A percentile compares a stretch with the other conserved stretches of the same genome.
phyloP scores from a whole-genome alignment of 2,888 invertebrate species.

The Pyrgus malvae region DNA sequence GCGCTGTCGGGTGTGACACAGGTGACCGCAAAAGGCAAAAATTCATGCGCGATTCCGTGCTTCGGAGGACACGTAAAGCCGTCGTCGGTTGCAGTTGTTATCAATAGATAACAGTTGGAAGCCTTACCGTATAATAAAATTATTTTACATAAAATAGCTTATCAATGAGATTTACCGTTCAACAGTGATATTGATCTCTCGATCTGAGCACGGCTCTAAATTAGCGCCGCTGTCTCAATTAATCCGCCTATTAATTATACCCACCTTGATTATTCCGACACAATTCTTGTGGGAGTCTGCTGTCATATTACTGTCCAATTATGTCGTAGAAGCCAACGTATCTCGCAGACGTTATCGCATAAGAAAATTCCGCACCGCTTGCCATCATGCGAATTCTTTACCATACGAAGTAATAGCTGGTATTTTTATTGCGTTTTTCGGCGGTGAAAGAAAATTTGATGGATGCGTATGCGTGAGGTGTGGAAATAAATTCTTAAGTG shows the following conservation, averaged over 20 bases:
- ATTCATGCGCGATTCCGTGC: too few relatives aligned
- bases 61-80: too few relatives aligned
- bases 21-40: too few relatives aligned
- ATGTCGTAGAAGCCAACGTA: constrained; percentile 12
- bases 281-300: constrained; percentile 20
- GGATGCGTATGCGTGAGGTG: constrained; percentile 5
- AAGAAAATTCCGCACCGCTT: constrained; percentile 23
- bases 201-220: constrained; percentile 9
- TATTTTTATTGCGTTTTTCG: constrained; percentile 13
- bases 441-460: constrained; percentile 6
- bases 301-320: constrained; percentile 21
- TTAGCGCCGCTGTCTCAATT: constrained; percentile 15
- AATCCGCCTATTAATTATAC: constrained; percentile 21
- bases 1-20: too few relatives aligned
- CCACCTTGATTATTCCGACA: constrained; percentile 16
- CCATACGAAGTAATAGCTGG: constrained; percentile 12
- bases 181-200: constrained; percentile 3
- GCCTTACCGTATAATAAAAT: too few relatives aligned
- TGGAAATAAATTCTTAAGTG: constrained; percentile 1
- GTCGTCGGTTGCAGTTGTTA: too few relatives aligned
- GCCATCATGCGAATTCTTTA: constrained; percentile 12
- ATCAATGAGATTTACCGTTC: too few relatives aligned
- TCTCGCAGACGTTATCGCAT: constrained; percentile 2
- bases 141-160: too few relatives aligned
- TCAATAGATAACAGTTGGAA: too few relatives aligned